Conservation (phyloP, 2,888 invertebrate species). For the Lydus trimaculatus region DNA sequence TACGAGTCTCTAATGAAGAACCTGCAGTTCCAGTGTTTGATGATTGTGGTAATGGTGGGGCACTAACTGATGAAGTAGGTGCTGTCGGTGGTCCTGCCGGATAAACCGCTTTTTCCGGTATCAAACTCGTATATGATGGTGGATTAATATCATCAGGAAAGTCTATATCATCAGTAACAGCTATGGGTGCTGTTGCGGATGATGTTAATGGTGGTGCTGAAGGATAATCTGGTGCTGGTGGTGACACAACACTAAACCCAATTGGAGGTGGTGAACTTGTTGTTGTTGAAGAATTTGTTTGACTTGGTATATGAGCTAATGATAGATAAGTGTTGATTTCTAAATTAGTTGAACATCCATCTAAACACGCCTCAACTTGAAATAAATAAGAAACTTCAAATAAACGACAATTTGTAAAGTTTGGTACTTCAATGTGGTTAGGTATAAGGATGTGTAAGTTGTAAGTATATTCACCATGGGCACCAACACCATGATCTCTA, state of each 20-base stretch:
- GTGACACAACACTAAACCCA: neutral
- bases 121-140: neutral
- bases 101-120: neutral
- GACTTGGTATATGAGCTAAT: neutral
- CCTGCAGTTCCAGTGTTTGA: neutral
- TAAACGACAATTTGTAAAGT: slow-evolving; percentile 36
- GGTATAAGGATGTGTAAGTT: slow-evolving; percentile 40
- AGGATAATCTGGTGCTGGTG: neutral
- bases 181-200: neutral
- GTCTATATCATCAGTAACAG: neutral
- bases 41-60: neutral
- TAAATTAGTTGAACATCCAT: slow-evolving; percentile 11
- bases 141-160: neutral
- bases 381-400: slow-evolving; percentile 33
- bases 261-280: neutral
- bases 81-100: neutral
- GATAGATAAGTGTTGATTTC: neutral
- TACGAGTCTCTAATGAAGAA: neutral
- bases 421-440: slow-evolving; percentile 33
- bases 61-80: neutral
- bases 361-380: neutral
- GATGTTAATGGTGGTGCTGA: neutral
- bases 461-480: slow-evolving; percentile 44
- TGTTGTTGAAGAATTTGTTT: neutral
- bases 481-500: slow-evolving; percentile 41